These are phyloP conservation scores for Lepidotrigona ventralis DNA, from an alignment of 1,140 invertebrate species.

Conservation along the genomic window DNA sequence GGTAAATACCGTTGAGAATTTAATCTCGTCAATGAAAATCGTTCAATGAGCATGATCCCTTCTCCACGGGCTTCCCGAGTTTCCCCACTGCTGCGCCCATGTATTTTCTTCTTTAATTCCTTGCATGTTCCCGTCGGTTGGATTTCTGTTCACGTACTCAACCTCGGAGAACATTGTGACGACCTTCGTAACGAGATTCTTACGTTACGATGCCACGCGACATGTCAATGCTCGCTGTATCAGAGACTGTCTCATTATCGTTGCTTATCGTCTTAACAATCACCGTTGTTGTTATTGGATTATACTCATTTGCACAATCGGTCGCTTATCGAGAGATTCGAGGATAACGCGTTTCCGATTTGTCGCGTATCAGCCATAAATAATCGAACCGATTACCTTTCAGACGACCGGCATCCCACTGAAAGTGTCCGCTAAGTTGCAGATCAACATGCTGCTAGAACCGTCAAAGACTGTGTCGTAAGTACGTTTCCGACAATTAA, in stretches of 20 bases:
- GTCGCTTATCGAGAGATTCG: neutral
- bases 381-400: constrained; percentile 57
- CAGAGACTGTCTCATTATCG: neutral
- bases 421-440: constrained; percentile 87
- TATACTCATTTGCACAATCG: neutral
- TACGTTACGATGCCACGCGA: neutral
- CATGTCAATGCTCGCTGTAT: neutral
- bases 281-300: neutral
- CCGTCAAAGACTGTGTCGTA: constrained; percentile 83
- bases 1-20: constrained; percentile 74
- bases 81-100: too few species aligned
- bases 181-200: neutral
- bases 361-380: neutral
- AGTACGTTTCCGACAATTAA: constrained; percentile 74
- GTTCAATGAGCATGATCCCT: neutral
- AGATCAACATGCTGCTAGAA: constrained; percentile 88
- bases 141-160: neutral
- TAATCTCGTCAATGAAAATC: constrained; percentile 53
- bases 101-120: neutral
- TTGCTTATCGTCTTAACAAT: neutral
- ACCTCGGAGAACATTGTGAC: neutral
- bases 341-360: neutral
- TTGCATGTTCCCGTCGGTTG: neutral
- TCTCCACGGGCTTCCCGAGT: neutral
- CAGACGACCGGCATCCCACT: constrained; percentile 87